These are phyloP conservation scores for Danio kyathit DNA, from an alignment of 2,797 vertebrate species.

Conservation along the genomic window DNA sequence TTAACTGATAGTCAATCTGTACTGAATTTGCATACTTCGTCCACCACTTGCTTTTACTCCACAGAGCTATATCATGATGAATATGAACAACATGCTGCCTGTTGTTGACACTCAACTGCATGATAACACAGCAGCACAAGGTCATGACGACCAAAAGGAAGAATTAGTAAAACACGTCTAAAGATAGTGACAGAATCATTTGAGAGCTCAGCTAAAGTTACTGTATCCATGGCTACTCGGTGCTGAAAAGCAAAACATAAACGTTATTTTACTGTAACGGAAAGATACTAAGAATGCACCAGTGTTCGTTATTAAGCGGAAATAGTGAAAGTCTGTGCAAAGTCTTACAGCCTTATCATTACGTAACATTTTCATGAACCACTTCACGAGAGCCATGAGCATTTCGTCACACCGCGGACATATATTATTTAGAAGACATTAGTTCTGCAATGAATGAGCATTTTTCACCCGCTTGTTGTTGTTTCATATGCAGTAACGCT, in stretches of 20 bases:
- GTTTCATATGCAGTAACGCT: constrained; percentile 15
- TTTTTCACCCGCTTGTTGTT: background rate
- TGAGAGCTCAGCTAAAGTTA: no score
- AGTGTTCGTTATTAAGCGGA: background rate
- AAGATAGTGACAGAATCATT: background rate
- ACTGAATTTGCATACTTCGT: no score
- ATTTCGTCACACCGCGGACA: background rate
- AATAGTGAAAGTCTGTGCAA: background rate
- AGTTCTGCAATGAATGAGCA: no score
- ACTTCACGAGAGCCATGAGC: background rate
- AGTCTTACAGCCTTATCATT: constrained; percentile 15
- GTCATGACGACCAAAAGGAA: background rate
- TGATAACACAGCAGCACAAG: background rate
- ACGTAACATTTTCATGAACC: background rate
- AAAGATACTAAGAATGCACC: background rate
- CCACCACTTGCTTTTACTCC: no score
- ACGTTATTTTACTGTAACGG: background rate
- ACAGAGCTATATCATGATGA: background rate
- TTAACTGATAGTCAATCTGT: no score
- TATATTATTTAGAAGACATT: background rate
- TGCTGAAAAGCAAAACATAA: background rate
- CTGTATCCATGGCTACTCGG: background rate
- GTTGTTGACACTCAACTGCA: background rate
- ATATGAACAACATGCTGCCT: background rate
- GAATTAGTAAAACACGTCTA: no score